These are phyloP conservation scores for Laothoe populi DNA, from an alignment of 2,888 invertebrate species.

Conservation along the genomic window DNA sequence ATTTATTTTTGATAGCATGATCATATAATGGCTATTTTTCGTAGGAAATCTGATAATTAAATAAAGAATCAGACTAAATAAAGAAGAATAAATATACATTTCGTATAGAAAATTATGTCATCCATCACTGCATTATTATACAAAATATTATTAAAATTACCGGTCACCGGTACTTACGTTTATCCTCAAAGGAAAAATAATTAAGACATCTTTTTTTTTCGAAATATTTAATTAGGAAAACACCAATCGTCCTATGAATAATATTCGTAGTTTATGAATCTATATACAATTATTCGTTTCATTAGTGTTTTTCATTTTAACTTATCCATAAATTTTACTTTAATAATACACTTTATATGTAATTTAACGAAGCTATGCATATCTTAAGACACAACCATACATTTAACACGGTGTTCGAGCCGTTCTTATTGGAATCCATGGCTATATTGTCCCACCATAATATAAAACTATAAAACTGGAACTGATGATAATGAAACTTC, in stretches of 20 bases:
- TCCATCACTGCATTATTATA: too few relatives aligned
- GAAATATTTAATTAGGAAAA: conserved; percentile 81
- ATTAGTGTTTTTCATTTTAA: conserved; percentile 71
- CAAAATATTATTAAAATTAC: too few relatives aligned
- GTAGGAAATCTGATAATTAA: too few relatives aligned
- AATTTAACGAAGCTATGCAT: conserved; percentile 81
- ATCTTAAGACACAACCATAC: conserved; percentile 85
- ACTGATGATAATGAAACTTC: conserved; percentile 76
- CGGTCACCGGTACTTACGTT: neutral
- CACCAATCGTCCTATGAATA: conserved; percentile 75
- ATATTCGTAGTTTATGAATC: conserved; percentile 69
- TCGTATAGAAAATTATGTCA: too few relatives aligned
- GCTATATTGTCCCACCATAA: conserved; percentile 77
- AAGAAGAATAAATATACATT: too few relatives aligned
- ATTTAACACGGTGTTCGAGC: conserved; percentile 79
- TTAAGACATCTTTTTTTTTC: conserved; percentile 19
- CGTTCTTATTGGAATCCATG: conserved; percentile 52
- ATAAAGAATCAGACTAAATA: too few relatives aligned
- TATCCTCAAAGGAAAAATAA: conserved; percentile 1
- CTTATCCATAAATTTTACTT: conserved; percentile 69
- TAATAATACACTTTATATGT: conserved; percentile 62
- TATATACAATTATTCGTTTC: conserved; percentile 79
- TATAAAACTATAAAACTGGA: conserved; percentile 81
- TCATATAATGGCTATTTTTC: too few relatives aligned
- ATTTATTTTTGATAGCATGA: too few relatives aligned